Percentiles rank a stretch among this genome's conserved stretches.
These are phyloP conservation scores for Felis catus DNA, from an alignment of 2,113 vertebrate genomes.

Conservation along the genomic window F.catus_Fca126_mat1.0 CM031420.1:144171501-144172000, in stretches of 20 bases:
- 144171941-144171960: neutral
- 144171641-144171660: slow-evolving; percentile 76
- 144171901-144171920: neutral
- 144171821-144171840: neutral
- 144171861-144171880: neutral
- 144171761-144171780: neutral
- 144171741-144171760: neutral
- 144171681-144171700: neutral
- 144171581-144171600: slow-evolving; percentile 88
- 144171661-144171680: slow-evolving; percentile 66
- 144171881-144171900: neutral
- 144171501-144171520: slow-evolving; percentile 94
- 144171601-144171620: slow-evolving; percentile 81
- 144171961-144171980: neutral
- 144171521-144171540: slow-evolving; percentile 95
- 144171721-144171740: neutral
- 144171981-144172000: neutral
- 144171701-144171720: neutral
- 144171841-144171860: neutral
- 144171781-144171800: neutral
- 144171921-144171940: neutral
- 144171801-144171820: neutral
- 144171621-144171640: slow-evolving; percentile 79
- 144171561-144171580: slow-evolving; percentile 96
- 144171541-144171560: slow-evolving; percentile 96